Evolutionary conservation across 2,888 invertebrate genomes (phyloP).

Genomic region (Sinotaia quadrata): DNA sequence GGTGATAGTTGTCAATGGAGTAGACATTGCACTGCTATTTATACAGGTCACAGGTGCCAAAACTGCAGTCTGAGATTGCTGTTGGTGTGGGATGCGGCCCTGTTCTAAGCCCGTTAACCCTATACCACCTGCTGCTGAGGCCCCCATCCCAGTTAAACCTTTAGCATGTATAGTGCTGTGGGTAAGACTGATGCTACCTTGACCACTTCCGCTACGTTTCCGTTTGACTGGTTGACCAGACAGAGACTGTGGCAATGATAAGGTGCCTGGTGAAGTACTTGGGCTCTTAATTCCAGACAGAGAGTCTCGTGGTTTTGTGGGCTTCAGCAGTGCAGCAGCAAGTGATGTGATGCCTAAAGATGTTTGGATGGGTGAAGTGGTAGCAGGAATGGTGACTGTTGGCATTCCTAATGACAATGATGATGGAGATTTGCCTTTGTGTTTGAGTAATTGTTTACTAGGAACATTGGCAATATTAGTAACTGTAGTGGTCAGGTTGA

Average conservation of each 20-base stretch:
- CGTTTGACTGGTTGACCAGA: conserved; percentile 45
- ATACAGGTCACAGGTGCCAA: conserved; percentile 26
- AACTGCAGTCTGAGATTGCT: conserved; percentile 25
- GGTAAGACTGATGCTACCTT: conserved; percentile 26
- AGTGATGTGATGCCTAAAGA: conserved; percentile 10
- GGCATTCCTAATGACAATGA: conserved; percentile 1
- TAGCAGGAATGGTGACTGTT: conserved; percentile 5
- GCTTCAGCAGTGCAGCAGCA: conserved; percentile 24
- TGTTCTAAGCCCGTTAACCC: background rate
- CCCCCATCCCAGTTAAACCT: background rate
- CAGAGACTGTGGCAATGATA: conserved; percentile 20
- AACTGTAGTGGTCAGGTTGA: conserved; percentile 10
- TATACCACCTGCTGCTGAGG: conserved; percentile 2
- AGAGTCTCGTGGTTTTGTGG: conserved; percentile 40
- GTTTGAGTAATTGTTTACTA: conserved; percentile 19
- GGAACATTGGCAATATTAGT: too few species aligned
- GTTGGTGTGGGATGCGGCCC: conserved; percentile 1
- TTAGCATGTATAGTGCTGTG: too few species aligned
- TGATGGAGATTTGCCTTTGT: conserved; percentile 16
- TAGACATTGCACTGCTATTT: conserved; percentile 32
- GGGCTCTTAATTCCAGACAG: conserved; percentile 19
- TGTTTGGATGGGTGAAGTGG: conserved; percentile 5
- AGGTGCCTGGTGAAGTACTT: conserved; percentile 8
- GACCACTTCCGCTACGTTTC: conserved; percentile 51
- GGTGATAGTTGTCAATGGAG: conserved; percentile 33